phyloP scores from a whole-genome alignment of 2,113 vertebrate species.

The Perccottus glenii region DNA sequence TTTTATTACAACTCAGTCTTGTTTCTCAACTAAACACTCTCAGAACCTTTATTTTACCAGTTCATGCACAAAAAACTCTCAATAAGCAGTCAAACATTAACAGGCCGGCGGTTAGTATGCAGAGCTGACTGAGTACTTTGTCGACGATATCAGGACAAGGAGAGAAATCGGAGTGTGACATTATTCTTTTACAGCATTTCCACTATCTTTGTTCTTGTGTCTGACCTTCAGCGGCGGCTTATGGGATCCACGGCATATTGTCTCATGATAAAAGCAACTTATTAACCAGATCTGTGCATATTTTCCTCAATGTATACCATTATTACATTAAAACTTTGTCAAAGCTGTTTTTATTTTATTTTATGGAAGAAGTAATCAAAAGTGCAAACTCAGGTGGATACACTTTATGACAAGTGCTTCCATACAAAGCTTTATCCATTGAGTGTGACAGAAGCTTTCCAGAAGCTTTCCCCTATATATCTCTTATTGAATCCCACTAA shows the following conservation, averaged over 20 bases:
- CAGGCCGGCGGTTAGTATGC: conserved; percentile 32
- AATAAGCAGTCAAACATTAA: conserved; percentile 25
- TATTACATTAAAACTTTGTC: neutral
- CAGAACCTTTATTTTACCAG: conserved; percentile 10
- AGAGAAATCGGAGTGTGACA: conserved; percentile 31
- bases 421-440: neutral
- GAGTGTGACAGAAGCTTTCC: conserved; percentile 2
- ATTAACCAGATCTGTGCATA: conserved; percentile 14
- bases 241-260: conserved; percentile 12
- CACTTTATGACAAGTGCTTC: neutral
- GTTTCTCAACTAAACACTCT: neutral
- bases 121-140: conserved; percentile 28
- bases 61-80: conserved; percentile 7
- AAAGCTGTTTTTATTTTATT: neutral
- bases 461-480: neutral
- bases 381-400: neutral
- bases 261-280: conserved; percentile 29
- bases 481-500: neutral
- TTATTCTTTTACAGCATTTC: conserved; percentile 40
- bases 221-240: conserved; percentile 36
- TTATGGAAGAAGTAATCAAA: conserved; percentile 2
- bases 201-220: conserved; percentile 33
- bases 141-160: conserved; percentile 10
- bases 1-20: too few relatives aligned
- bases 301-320: conserved; percentile 8